Base-by-base conservation (phyloP, 2,113 vertebrate species). In the Ciconia maguari region DNA sequence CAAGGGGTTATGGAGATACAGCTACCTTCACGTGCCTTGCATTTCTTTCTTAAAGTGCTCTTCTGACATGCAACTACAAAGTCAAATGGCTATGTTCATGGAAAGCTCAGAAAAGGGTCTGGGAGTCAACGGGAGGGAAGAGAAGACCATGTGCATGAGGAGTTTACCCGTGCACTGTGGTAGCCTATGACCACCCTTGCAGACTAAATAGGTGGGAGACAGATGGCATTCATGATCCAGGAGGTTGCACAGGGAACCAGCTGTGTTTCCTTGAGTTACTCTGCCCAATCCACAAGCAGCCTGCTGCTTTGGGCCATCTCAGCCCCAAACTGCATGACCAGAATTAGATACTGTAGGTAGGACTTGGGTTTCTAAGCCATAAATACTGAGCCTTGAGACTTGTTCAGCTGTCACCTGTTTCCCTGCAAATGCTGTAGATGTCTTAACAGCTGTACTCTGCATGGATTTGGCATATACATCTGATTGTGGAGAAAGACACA, bases 81-180 rank as follows among this genome's bases (percentile, higher is more conserved):
- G n/a, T 58, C 89, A 81, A 60, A 65, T 1, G 34, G 16, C 36
- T 61, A 4, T 10, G 5, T n/a, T 48, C 25, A 38, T 4, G 57
- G 42, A 42, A 86, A 75, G 18, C 51, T 51, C 3, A 18, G 55
- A 27, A 74, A 38, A 61, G 13, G 44, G 17, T 13, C 72, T 29
- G 36, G 36, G 26, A 60, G 38, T 55, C 16, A 21, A 2, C 2
- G 26, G 22, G 6, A 74, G 6, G 34, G 64, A 69, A 48, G 54
- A 42, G 48, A 79, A 57, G 27, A 41, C 10, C 34, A 15, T 0
- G 0, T 22, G 30, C 0, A 1, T 36, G 34, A 74, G 22, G 27
- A 75, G 15, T 41, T 60, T 17, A 58, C 26, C 32, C 2, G 0
- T 32, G 30, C 48, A 14, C 25, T 25, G 10, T 16, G 36, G 36